Conservation (phyloP, 2,888 invertebrate genomes). For the Cheilosia impressa region DNA sequence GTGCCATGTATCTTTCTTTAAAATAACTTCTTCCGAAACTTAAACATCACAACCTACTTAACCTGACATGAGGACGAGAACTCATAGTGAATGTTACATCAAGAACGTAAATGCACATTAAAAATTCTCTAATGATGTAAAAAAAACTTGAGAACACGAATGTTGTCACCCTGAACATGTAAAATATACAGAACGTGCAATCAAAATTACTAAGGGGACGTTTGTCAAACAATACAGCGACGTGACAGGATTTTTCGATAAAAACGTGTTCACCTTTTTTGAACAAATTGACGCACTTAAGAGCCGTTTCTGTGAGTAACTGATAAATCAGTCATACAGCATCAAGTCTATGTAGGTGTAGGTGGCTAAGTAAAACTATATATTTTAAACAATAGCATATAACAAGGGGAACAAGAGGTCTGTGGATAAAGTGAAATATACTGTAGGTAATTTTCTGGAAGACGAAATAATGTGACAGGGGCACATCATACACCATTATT, state of each 20-base stretch:
- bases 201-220: not conserved
- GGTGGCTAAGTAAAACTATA: too few species aligned
- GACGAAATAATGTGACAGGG: too few species aligned
- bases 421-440: too few species aligned
- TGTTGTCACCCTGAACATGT: not conserved
- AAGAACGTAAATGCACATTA: not conserved
- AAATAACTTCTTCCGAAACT: not conserved
- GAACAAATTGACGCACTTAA: constrained; percentile 1
- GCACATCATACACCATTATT: too few species aligned
- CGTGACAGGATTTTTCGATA: constrained; percentile 1
- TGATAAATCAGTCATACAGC: not conserved
- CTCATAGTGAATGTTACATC: not conserved
- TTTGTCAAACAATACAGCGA: constrained; percentile 6
- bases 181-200: constrained; percentile 18
- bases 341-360: too few species aligned
- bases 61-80: not conserved
- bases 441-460: too few species aligned
- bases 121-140: constrained; percentile 7
- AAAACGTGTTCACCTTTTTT: not conserved
- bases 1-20: not conserved
- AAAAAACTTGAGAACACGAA: constrained; percentile 9
- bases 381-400: too few species aligned
- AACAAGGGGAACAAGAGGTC: too few species aligned
- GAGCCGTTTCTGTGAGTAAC: not conserved
- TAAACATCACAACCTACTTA: constrained; percentile 3